A percentile compares a stretch with the other conserved stretches of the same genome.
These are phyloP conservation scores for Turdus rufiventris DNA, from an alignment of 2,113 vertebrate species.

Conservation along the genomic window DNA sequence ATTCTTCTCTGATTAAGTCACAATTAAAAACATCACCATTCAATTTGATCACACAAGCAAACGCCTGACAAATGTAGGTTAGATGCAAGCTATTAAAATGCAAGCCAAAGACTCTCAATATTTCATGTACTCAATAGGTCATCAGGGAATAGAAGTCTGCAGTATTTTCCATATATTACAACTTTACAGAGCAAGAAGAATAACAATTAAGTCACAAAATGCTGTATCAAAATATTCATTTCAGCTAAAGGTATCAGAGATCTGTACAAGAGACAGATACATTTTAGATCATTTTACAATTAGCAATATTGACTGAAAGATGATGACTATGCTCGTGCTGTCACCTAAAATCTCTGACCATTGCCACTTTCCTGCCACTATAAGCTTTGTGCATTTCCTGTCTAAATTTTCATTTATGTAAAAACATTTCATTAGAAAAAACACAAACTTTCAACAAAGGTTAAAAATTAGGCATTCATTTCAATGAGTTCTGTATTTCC, in stretches of 20 bases:
- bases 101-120: not conserved
- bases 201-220: not conserved
- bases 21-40: not conserved
- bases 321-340: not conserved
- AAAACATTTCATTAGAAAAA: not conserved
- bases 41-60: not conserved
- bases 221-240: not conserved
- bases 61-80: not conserved
- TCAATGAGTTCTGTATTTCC: not conserved
- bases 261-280: not conserved
- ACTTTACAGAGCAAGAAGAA: slow-evolving; percentile 1
- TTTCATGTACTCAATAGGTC: slow-evolving; percentile 24
- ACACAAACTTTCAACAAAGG: not conserved
- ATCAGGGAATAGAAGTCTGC: not conserved
- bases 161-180: slow-evolving; percentile 30
- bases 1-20: not conserved
- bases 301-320: not conserved
- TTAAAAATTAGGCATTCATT: not conserved
- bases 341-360: not conserved
- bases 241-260: not conserved
- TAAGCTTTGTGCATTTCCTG: not conserved
- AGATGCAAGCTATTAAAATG: slow-evolving; percentile 7
- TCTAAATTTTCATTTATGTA: not conserved
- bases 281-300: not conserved
- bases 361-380: not conserved